Conservation (phyloP, 2,113 vertebrate species). For the Dasyornis broadbenti region DNA sequence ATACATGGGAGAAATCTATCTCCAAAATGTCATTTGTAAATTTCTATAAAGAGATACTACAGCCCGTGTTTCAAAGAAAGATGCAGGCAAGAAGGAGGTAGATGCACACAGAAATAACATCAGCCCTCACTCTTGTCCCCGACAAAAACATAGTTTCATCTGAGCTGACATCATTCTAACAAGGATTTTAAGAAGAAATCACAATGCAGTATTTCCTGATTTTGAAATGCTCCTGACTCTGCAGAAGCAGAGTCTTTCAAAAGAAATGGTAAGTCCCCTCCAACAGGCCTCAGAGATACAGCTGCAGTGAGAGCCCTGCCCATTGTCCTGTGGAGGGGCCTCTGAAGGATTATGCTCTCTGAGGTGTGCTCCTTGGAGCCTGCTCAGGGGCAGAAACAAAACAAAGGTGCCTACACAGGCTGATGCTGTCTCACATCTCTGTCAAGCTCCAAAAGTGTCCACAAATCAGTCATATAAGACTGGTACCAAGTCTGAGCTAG, state of each 20-base stretch:
- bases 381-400: not conserved
- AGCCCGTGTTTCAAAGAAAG: not conserved
- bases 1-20: not conserved
- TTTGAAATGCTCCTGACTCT: not conserved
- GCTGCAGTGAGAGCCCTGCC: not conserved
- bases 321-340: not conserved
- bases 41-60: not conserved
- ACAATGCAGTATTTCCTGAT: not conserved
- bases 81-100: not conserved
- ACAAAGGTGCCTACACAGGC: not conserved
- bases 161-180: not conserved
- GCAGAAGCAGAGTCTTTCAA: not conserved
- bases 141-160: not conserved
- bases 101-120: not conserved
- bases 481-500: not conserved
- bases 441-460: not conserved
- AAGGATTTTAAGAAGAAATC: constrained; percentile 1
- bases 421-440: not conserved
- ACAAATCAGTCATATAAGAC: not conserved
- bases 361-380: not conserved
- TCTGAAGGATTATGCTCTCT: not conserved
- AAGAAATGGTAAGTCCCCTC: not conserved
- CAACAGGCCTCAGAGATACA: not conserved
- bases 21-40: not conserved
- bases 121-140: not conserved